Evolutionary conservation across 1,140 invertebrate species (phyloP).

Genomic region (Trissolcus basalis): DNA sequence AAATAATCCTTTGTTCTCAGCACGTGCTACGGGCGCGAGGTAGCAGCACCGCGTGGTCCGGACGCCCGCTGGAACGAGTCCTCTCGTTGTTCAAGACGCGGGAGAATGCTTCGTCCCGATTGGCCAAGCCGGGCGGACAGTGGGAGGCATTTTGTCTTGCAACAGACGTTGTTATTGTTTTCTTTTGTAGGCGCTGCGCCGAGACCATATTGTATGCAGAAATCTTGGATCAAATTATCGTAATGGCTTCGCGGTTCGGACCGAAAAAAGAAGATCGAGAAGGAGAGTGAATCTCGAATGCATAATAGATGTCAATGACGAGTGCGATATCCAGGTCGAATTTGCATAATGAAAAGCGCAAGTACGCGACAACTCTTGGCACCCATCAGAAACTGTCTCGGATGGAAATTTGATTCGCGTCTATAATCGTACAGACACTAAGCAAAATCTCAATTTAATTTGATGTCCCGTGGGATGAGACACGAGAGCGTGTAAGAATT

Average conservation of each 20-base stretch:
- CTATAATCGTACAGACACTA: background rate
- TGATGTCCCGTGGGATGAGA: background rate
- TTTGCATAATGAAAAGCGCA: slow-evolving; percentile 36
- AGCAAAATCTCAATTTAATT: slow-evolving; percentile 3
- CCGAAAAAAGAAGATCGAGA: slow-evolving; percentile 7
- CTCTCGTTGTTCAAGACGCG: slow-evolving; percentile 27
- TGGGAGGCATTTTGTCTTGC: background rate
- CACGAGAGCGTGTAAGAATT: background rate
- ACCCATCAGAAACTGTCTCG: slow-evolving; percentile 1
- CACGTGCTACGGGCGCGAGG: slow-evolving; percentile 43
- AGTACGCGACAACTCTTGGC: slow-evolving; percentile 4
- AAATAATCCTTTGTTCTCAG: slow-evolving; percentile 55
- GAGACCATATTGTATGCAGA: slow-evolving; percentile 33
- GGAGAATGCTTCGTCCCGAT: slow-evolving; percentile 30
- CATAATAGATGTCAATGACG: slow-evolving; percentile 34
- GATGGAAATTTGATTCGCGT: slow-evolving; percentile 13
- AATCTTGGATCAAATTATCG: slow-evolving; percentile 50
- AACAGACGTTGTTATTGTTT: slow-evolving; percentile 20
- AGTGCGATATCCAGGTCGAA: slow-evolving; percentile 33
- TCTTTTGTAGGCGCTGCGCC: slow-evolving; percentile 65
- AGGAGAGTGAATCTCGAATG: slow-evolving; percentile 5
- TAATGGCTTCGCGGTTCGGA: slow-evolving; percentile 68
- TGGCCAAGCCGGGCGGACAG: background rate
- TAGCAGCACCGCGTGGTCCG: slow-evolving; percentile 54
- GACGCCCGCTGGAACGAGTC: slow-evolving; percentile 37